A percentile compares a stretch with the other conserved stretches of the same genome.
Evolutionary conservation across 2,113 vertebrate species (phyloP).

Genomic region (Blennius ocellaris): DNA sequence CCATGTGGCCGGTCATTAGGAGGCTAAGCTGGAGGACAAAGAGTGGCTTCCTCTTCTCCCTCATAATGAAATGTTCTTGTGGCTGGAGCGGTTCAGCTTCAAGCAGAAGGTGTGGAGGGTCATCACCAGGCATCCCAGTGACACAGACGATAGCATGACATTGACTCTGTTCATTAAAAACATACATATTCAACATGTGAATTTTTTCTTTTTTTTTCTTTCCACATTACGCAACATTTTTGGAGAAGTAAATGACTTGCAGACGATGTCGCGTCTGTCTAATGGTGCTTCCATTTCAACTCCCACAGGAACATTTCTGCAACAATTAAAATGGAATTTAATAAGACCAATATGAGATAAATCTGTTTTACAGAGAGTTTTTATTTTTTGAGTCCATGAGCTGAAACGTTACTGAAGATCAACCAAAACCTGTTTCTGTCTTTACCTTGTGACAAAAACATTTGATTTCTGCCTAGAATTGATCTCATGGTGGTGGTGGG

Average conservation of each 20-base stretch:
- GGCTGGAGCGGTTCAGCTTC: constrained; percentile 27
- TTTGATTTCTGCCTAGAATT: not conserved
- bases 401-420: not conserved
- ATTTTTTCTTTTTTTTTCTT: not conserved
- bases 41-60: constrained; percentile 33
- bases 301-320: not conserved
- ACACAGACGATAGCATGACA: not conserved
- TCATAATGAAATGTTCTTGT: constrained; percentile 48
- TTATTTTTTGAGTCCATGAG: not conserved
- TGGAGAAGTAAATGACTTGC: not conserved
- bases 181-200: not conserved
- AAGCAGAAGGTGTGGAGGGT: constrained; percentile 25
- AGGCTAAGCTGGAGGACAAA: constrained; percentile 55
- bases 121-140: constrained; percentile 22
- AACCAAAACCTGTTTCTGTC: not conserved
- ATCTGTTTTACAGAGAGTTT: not conserved
- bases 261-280: not conserved
- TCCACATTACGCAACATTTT: constrained; percentile 4
- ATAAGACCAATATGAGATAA: not conserved
- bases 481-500: no score
- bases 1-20: constrained; percentile 55
- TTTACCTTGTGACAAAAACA: not conserved
- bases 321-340: not conserved
- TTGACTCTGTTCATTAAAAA: constrained; percentile 4
- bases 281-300: not conserved